Evolutionary conservation across 1,140 invertebrate species (phyloP), one percentile per base, ranked within the genome.

Genomic region (Trichonephila clavipes): DNA sequence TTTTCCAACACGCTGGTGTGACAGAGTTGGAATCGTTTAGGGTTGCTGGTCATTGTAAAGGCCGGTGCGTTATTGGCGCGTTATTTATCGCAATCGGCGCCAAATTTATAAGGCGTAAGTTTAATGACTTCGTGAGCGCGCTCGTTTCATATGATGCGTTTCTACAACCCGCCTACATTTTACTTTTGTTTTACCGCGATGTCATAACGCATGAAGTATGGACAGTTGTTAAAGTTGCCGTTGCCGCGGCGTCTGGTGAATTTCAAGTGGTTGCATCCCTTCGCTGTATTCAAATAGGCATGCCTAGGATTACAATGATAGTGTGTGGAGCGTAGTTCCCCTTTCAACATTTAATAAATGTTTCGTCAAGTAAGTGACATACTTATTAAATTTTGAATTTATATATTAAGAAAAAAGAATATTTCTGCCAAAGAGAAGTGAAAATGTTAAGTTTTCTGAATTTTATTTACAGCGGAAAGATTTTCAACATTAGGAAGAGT

Each of bases 81-180:
- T 92, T 92, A 86, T 88, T 93, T 93, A 69, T 93, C 92, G 90
- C 90, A 16, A 21, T 86, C 61, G 82, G 82, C 90, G 92, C 92
- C 92, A 93, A 93, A 64, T 88, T 81, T 88, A 18, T 28, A 61
- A 92, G 24, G 40, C 59, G 24, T 77, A 59, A 81, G 69, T 88
- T 93, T 93, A 93, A 93, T 93, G 92, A 82, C 66, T 93, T 85
- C 18, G 64, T 61, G 44, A 34, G 90, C 86, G 85, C 66, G 18
- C 89, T 82, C 44, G 21, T 81, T 77, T 92, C 64, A 87, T 62
- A 62, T n/a, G 91, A 83, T 91, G 77, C 59, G 77, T 91, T 77
- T 44, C 59, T 40, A 28, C 72, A 40, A 44, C 69, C 92, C 92
- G 92, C 92, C 92, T 93, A 93, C 92, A 81, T 77, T 93, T 88